A percentile compares a stretch with the other conserved stretches of the same genome.
phyloP scores from a whole-genome alignment of 1,140 invertebrate genomes.

The Phocides pigmalion region DNA sequence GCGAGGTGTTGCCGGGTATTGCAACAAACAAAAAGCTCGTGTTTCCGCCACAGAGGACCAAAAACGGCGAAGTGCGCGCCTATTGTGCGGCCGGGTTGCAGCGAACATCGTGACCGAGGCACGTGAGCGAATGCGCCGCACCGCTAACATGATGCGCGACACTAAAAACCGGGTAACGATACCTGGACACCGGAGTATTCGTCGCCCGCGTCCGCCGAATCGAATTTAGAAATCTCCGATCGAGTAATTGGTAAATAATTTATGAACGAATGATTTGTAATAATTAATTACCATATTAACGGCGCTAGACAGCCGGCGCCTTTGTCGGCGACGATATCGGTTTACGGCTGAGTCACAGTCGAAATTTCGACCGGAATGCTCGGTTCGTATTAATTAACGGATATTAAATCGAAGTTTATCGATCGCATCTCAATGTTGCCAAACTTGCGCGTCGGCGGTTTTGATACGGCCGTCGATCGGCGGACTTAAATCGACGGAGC shows the following conservation, averaged over 20 bases:
- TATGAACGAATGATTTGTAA: constrained; percentile 68
- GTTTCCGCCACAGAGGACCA: constrained; percentile 59
- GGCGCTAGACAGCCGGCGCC: constrained; percentile 67
- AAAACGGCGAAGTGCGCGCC: constrained; percentile 53
- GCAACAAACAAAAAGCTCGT: constrained; percentile 52
- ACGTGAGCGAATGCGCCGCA: constrained; percentile 60
- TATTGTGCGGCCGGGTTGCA: constrained; percentile 57
- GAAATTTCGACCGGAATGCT: constrained; percentile 73
- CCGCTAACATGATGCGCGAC: constrained; percentile 41
- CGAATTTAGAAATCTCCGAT: constrained; percentile 48
- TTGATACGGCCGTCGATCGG: constrained; percentile 61
- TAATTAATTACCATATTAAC: constrained; percentile 81
- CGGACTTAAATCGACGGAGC: constrained; percentile 55
- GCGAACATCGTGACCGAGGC: constrained; percentile 51
- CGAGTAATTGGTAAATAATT: constrained; percentile 63
- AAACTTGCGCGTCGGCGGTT: constrained; percentile 73
- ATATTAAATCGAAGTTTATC: constrained; percentile 82
- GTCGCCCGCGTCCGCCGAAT: constrained; percentile 17
- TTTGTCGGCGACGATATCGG: constrained; percentile 75
- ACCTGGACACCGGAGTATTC: not conserved
- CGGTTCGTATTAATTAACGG: constrained; percentile 80
- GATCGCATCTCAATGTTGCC: constrained; percentile 75
- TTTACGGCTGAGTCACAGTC: constrained; percentile 74
- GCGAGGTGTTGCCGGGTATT: constrained; percentile 62
- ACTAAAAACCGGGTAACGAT: constrained; percentile 34